Evolutionary conservation across 2,797 vertebrate genomes (phyloP), one percentile per base, ranked within the genome.

Genomic region (Okamejei kenojei): DNA sequence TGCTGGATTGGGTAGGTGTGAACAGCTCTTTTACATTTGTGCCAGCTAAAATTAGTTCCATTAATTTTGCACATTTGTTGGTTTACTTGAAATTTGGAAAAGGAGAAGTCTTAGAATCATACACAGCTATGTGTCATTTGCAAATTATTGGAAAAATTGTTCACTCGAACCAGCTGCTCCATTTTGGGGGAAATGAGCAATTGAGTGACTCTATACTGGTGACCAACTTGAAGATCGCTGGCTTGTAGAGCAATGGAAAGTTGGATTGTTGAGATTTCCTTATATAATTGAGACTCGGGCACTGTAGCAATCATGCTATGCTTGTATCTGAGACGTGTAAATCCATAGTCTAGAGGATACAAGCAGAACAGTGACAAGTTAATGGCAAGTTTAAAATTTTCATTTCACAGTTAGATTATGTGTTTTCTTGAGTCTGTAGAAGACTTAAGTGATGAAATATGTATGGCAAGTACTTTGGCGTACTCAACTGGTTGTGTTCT

Each of bases 371-470:
- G 6, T 71, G 86, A 71, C 65, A 90, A 32, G 15, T 90, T 90
- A 90, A 71, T 90, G 63, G 65, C 9, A 71, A 29, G 19, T 68
- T 90, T 90, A 38, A 38, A 90, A 15, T 71, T 90, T 90, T 65
- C 86, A 71, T 90, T 90, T 71, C 84, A 65, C 63, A 26, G 8
- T 71, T 71, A 38, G 26, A 84, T 35, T 63, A 90, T 63, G 65
- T 71, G 19, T 71, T 71, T 68, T 65, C 29, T 19, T 90, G 61
- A 90, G 63, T 54, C 45, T 38, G 11, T 63, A 35, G 17, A 88
- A 90, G 86, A 35, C 45, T 54, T 54, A 54, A 54, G 5, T 54
- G 45, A 54, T 54, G 45, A 54, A 54, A 54, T 54, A 54, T 68
- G 65, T 54, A 54, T 68, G 65, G 13, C 65, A 68, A 68, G 10